phyloP scores from a whole-genome alignment of 30 jellyfish, hydroid and myxozoan species.

The Aurelia aurita complex sp. Pacific region DNA sequence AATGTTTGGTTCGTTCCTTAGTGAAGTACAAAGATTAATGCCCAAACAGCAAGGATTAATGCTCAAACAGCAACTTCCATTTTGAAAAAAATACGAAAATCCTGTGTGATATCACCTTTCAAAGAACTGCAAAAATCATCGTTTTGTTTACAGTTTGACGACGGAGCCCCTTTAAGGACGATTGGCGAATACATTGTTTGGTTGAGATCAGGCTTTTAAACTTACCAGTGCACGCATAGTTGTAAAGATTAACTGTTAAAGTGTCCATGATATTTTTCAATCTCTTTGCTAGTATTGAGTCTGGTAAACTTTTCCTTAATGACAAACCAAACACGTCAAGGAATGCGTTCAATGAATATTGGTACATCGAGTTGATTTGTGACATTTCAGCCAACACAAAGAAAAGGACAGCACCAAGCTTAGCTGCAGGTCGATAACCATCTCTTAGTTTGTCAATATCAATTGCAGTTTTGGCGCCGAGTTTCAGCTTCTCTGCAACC shows the following conservation, averaged over 20 bases:
- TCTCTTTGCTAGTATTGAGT: conserved; percentile 87
- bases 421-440: conserved; percentile 98
- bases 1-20: too few relatives aligned
- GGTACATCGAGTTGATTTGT: conserved; percentile 95
- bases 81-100: too few relatives aligned
- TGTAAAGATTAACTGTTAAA: conserved; percentile 82
- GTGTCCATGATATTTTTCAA: conserved; percentile 93
- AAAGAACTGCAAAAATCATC: too few relatives aligned
- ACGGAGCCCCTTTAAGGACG: too few relatives aligned
- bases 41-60: too few relatives aligned
- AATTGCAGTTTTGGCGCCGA: conserved; percentile 98
- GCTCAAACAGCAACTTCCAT: too few relatives aligned
- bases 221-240: conserved; percentile 98
- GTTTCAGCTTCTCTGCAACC: conserved; percentile 97
- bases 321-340: conserved; percentile 91
- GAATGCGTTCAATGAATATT: conserved; percentile 87
- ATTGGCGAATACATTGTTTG: too few relatives aligned
- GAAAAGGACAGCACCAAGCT: conserved; percentile 96
- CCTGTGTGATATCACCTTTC: too few relatives aligned
- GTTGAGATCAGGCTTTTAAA: too few relatives aligned
- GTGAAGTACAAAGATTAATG: too few relatives aligned
- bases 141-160: too few relatives aligned
- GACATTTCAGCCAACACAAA: conserved; percentile 97
- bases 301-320: conserved; percentile 91
- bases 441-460: conserved; percentile 96